Evolutionary conservation across 2,888 invertebrate genomes (phyloP).

Genomic region (Catonia carolina): DNA sequence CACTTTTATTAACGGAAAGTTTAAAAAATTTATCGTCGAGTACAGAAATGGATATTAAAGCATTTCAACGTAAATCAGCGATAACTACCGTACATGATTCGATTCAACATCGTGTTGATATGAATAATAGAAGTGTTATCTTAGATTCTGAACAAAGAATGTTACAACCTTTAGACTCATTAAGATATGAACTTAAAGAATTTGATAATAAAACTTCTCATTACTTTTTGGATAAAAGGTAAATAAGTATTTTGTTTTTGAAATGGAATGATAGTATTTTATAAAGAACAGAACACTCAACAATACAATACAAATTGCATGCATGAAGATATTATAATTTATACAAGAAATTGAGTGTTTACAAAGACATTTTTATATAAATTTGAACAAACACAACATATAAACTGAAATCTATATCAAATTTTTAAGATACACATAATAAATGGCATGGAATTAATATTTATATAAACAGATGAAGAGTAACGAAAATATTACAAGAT

Average conservation of each 20-base stretch:
- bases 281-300: no score
- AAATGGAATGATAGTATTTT: no score
- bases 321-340: no score
- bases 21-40: constrained; percentile 43
- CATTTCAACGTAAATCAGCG: constrained; percentile 39
- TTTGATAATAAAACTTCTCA: constrained; percentile 55
- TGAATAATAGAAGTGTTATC: constrained; percentile 38
- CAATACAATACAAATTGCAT: no score
- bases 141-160: constrained; percentile 48
- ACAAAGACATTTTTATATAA: no score
- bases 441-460: no score
- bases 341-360: no score
- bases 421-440: no score
- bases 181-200: constrained; percentile 56
- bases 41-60: constrained; percentile 43
- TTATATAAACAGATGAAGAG: no score
- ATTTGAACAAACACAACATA: no score
- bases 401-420: no score
- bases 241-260: not conserved
- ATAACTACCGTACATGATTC: constrained; percentile 39
- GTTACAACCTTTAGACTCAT: constrained; percentile 50
- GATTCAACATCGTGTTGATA: constrained; percentile 40
- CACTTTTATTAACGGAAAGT: constrained; percentile 40
- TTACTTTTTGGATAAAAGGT: constrained; percentile 61
- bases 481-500: no score